Base-by-base conservation (phyloP, 2,888 invertebrate species). In the Lochmaea crataegi region DNA sequence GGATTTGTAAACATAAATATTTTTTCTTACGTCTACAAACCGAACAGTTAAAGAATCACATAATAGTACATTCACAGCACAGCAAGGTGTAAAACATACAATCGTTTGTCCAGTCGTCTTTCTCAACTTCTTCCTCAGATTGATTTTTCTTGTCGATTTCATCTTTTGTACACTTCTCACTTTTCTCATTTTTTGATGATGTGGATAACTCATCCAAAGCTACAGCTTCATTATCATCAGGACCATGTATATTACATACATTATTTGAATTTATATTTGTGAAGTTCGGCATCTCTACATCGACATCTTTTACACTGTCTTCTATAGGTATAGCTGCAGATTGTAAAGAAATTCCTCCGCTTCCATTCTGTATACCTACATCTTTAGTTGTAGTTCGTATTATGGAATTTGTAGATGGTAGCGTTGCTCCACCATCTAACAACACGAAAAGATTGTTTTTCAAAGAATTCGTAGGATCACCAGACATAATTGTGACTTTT, bases 71-170 rank as follows among this genome's bases (percentile, higher is more conserved):
- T 80, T 91, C 91, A 85, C 92, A 92, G 81, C 91, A 92, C 82
- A 90, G 90, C 80, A 91, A 86, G 2, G 90, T 89, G 79, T 90
- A 90, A 80, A 91, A 91, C 18, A 92, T 86, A 80, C 92, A 92
- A 81, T 90, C 89, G 14, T 91, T 88, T 69, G 89, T 88, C 79
- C 91, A 91, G 65, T 88, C 88, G 75, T 90, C 90, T 18, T 91
- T 90, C 73, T 90, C 89, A 75, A 90, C 90, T n/a, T 91, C 85
- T 84, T 12, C 76, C 75, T 56, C 72, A 11, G 22, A n/a, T 88
- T 10, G 85, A 83, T 26, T 75, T 74, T 38, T 77, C 65, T 72
- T 77, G 58, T n/a, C 75, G 71, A 63, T 75, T 72, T 45, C 76
- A 68, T 42, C 75, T 68, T 63, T 77, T 71, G 38, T 74, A 68